Evolutionary conservation across 2,113 vertebrate species (phyloP).

Genomic region (Anolis sagrei): DNA sequence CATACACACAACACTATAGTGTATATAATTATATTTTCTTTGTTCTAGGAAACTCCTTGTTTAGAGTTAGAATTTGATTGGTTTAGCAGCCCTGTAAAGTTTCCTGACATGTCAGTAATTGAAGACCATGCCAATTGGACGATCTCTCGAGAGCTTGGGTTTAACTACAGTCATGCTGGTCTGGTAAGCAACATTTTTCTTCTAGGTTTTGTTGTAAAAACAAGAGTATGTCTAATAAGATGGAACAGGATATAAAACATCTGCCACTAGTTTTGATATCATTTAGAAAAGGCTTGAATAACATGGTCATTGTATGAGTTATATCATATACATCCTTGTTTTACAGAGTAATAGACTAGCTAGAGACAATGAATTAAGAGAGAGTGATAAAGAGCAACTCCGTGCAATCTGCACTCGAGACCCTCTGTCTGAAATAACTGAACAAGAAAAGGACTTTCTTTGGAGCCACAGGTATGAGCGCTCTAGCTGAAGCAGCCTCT

Average conservation of each 20-base stretch:
- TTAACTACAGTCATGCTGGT: constrained; percentile 91
- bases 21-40: not conserved
- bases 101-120: constrained; percentile 92
- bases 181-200: constrained; percentile 80
- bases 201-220: constrained; percentile 17
- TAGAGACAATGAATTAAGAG: constrained; percentile 92
- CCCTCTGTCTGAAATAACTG: constrained; percentile 98
- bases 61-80: constrained; percentile 98
- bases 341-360: constrained; percentile 91
- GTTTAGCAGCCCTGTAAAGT: constrained; percentile 95
- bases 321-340: constrained; percentile 45
- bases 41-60: constrained; percentile 93
- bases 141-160: constrained; percentile 93
- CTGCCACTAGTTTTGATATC: not conserved
- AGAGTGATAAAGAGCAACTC: constrained; percentile 92
- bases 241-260: not conserved
- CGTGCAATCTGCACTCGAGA: constrained; percentile 92
- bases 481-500: not conserved
- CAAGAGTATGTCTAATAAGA: not conserved
- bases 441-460: constrained; percentile 98
- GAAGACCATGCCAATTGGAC: constrained; percentile 97
- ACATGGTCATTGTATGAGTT: not conserved
- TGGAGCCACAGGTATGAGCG: constrained; percentile 91
- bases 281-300: not conserved
- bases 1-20: too few relatives aligned